Base-by-base conservation (phyloP, 2,113 vertebrate genomes). In the Madoqua kirkii region DNA sequence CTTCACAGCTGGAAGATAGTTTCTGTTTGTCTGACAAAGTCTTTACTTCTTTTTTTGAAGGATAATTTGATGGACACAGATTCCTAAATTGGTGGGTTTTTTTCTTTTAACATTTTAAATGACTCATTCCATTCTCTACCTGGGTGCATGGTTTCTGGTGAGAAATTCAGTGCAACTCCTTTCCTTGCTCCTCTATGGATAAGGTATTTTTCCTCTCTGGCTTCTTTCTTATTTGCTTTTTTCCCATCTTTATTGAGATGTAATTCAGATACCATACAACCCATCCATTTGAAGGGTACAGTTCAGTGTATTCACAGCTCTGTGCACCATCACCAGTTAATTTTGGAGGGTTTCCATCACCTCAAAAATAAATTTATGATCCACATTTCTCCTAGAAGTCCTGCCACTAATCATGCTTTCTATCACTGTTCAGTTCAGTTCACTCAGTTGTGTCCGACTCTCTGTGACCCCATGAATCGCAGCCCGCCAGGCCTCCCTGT, bases 281-380 rank as follows among this genome's bases (percentile, higher is more conserved):
- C 4, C 43, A 14, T 8, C 74, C 7, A 5, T 59, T 36, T 17
- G 36, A 60, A 86, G 50, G 9, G 16, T 36, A 7, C 14, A 7
- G 3, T 57, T 43, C n/a, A 17, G 11, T 33, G 1, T 60, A 55
- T 45, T 71, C 62, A 31, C 33, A 84, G 85, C 62, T 25, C 3
- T 9, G 15, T 55, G 14, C 14, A 33, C 89, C 60, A 67, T 79
- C 5, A 7, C 23, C 52, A 50, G 43, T 91, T 33, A 60, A 6
- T 50, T 83, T 62, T 78, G 87, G 90, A 78, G 45, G 13, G 14
- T 93, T 93, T 54, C 79, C 17, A 57, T 83, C n/a, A 52, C 25
- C 59, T 43, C 23, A 6, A 6, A 84, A 89, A 40, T 19, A 82
- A 91, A 60, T 21, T 25, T 40, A 8, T 90, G 3, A 21, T 27